Conservation (phyloP, 2,888 invertebrate species). For the Latrodectus elegans region DNA sequence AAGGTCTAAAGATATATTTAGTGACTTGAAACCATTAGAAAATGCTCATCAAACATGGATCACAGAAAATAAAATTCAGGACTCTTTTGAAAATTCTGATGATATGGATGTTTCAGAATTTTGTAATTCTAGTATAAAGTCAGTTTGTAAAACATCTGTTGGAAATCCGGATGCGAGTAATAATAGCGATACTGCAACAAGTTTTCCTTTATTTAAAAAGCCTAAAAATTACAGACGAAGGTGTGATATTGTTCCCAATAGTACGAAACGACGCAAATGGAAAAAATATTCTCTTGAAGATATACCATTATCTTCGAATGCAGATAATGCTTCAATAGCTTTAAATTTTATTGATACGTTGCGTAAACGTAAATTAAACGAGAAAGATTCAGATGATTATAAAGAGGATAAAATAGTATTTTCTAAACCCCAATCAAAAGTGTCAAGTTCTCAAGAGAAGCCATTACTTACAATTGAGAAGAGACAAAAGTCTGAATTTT, state of each 20-base stretch:
- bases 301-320: slow-evolving; percentile 51
- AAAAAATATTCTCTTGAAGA: slow-evolving; percentile 48
- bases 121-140: background rate
- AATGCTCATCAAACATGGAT: slow-evolving; percentile 48
- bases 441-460: background rate
- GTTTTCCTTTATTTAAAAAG: background rate
- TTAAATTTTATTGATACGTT: slow-evolving; percentile 45
- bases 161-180: too few relatives aligned
- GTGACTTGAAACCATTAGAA: slow-evolving; percentile 28
- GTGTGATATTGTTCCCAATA: background rate
- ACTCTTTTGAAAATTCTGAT: background rate
- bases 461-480: too few relatives aligned
- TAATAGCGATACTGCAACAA: too few relatives aligned
- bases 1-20: slow-evolving; percentile 40
- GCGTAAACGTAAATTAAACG: slow-evolving; percentile 13
- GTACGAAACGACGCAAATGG: slow-evolving; percentile 16
- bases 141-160: too few relatives aligned
- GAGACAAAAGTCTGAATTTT: too few relatives aligned
- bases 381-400: background rate
- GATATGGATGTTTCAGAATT: background rate
- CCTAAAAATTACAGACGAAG: background rate
- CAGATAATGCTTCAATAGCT: slow-evolving; percentile 44
- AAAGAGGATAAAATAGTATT: slow-evolving; percentile 35
- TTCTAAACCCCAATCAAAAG: slow-evolving; percentile 27
- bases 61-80: slow-evolving; percentile 27